Evolutionary conservation across 2,888 invertebrate species (phyloP).

Genomic region (Apodemia duryi): DNA sequence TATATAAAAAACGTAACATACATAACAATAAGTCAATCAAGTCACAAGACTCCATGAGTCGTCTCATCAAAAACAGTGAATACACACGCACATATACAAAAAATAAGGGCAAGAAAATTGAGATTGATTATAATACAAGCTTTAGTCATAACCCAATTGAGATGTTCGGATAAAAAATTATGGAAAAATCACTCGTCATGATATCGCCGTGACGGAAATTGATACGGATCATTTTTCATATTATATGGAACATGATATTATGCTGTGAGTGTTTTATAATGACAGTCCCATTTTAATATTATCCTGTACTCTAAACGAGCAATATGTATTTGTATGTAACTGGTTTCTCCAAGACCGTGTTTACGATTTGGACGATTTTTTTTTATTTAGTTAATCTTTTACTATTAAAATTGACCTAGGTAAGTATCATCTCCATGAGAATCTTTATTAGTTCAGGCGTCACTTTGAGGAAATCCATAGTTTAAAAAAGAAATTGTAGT

Average conservation of each 20-base stretch:
- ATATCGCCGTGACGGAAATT: conserved; percentile 18
- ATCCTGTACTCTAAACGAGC: not conserved
- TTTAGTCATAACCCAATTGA: conserved; percentile 15
- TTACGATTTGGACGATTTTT: too few relatives aligned
- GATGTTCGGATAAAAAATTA: conserved; percentile 17
- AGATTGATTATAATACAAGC: conserved; percentile 29
- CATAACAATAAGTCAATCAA: too few relatives aligned
- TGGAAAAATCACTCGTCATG: conserved; percentile 19
- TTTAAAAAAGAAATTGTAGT: too few relatives aligned
- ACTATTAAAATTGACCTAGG: too few relatives aligned
- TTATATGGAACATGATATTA: conserved; percentile 6
- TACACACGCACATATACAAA: not conserved
- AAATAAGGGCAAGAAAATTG: conserved; percentile 20
- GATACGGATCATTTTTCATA: conserved; percentile 21
- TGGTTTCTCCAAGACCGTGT: too few relatives aligned
- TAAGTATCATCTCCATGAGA: too few relatives aligned
- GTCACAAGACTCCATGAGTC: too few relatives aligned
- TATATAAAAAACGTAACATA: too few relatives aligned
- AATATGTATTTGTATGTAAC: too few relatives aligned
- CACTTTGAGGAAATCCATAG: too few relatives aligned
- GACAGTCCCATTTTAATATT: not conserved
- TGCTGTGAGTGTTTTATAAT: not conserved
- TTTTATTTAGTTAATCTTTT: too few relatives aligned
- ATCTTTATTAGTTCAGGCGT: too few relatives aligned
- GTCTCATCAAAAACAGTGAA: not conserved